These are phyloP conservation scores for Zingel zingel DNA, from an alignment of 2,113 vertebrate genomes.

Conservation along the genomic window DNA sequence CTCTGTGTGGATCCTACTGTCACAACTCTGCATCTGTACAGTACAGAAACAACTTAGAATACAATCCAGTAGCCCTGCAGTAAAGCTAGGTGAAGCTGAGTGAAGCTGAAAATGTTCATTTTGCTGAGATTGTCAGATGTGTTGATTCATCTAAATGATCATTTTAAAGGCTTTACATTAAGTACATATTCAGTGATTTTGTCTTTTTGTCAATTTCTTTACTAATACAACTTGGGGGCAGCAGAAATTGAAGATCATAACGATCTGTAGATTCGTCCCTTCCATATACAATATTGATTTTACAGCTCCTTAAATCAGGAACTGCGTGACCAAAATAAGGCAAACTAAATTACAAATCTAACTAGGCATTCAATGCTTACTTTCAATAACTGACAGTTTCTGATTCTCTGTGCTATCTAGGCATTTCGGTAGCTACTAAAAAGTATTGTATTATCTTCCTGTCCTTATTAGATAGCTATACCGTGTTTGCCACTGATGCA, in stretches of 20 bases:
- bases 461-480: constrained; percentile 22
- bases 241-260: no score
- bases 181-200: background rate
- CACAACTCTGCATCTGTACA: background rate
- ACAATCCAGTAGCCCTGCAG: no score
- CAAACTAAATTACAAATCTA: background rate
- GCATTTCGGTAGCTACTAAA: background rate
- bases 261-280: background rate
- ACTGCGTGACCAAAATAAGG: background rate
- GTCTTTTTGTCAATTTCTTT: background rate
- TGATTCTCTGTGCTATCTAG: background rate
- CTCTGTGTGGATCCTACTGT: background rate
- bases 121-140: background rate
- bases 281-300: background rate
- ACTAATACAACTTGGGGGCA: background rate
- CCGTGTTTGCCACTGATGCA: constrained; percentile 29
- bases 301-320: background rate
- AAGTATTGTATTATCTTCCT: background rate
- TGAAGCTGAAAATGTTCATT: background rate
- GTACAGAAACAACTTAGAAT: background rate
- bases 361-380: background rate
- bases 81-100: background rate
- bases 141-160: background rate
- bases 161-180: background rate
- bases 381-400: background rate